Evolutionary conservation across 2,113 vertebrate genomes (phyloP).

Genomic region (Paralichthys olivaceus): DNA sequence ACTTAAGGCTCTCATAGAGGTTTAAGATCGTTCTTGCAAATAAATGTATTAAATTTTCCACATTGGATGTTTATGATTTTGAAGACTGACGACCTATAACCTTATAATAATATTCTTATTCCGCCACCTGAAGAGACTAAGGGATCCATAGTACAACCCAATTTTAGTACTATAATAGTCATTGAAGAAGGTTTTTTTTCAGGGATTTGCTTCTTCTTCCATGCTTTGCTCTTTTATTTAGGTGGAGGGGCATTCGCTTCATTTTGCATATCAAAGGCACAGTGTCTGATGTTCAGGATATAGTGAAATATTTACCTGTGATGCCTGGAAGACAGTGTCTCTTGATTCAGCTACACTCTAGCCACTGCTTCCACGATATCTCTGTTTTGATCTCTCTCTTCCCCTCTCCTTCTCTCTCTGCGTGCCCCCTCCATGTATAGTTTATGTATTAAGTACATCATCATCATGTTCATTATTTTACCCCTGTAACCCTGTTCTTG

Average conservation of each 20-base stretch:
- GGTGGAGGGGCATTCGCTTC: slow-evolving; percentile 44
- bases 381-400: slow-evolving; percentile 28
- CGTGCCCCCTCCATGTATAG: neutral
- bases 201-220: slow-evolving; percentile 11
- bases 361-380: slow-evolving; percentile 7
- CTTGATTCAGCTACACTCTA: slow-evolving; percentile 31
- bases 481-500: neutral
- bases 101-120: neutral
- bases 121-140: neutral
- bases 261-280: slow-evolving; percentile 66
- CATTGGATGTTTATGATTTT: neutral
- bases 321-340: slow-evolving; percentile 47
- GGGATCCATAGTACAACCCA: neutral
- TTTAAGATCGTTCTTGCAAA: neutral
- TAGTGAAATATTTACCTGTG: slow-evolving; percentile 62
- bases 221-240: slow-evolving; percentile 40
- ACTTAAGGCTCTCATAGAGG: too few relatives aligned
- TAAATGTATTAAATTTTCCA: neutral
- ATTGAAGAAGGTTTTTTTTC: neutral
- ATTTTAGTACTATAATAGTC: slow-evolving; percentile 9
- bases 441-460: slow-evolving; percentile 16
- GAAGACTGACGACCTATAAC: too few relatives aligned
- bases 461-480: slow-evolving; percentile 37
- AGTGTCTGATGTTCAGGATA: slow-evolving; percentile 56
- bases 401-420: neutral